phyloP scores from a whole-genome alignment of 2,888 invertebrate genomes.

The Hecatera dysodea region DNA sequence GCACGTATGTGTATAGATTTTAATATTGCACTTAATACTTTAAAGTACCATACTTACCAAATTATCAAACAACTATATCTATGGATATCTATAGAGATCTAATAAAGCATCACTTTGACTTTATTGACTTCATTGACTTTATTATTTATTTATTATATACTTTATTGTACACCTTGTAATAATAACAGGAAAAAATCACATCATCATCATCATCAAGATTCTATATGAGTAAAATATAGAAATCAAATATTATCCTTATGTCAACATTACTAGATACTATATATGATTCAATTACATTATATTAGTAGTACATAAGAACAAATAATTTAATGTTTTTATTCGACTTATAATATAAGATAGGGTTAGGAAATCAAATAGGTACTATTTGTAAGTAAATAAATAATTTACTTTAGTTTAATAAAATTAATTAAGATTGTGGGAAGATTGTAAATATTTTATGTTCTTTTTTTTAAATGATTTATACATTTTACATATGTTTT shows the following conservation, averaged over 20 bases:
- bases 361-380: constrained; percentile 10
- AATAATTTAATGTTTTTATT: not conserved
- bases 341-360: constrained; percentile 3
- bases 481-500: too few relatives aligned
- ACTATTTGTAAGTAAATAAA: not conserved
- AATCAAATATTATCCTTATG: not conserved
- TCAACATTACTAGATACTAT: constrained; percentile 2
- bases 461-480: too few relatives aligned
- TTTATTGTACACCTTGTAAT: too few relatives aligned
- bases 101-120: not conserved
- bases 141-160: too few relatives aligned
- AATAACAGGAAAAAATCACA: too few relatives aligned
- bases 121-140: too few relatives aligned
- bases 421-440: not conserved
- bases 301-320: not conserved
- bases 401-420: not conserved
- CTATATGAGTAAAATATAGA: too few relatives aligned
- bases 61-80: too few relatives aligned
- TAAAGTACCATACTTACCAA: not conserved
- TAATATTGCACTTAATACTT: not conserved
- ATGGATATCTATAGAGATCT: too few relatives aligned
- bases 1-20: not conserved
- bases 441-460: not conserved
- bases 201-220: too few relatives aligned
- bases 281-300: not conserved